Base-by-base conservation (phyloP, 1,140 invertebrate genomes). In the Leptinotarsa undecemlineata region DNA sequence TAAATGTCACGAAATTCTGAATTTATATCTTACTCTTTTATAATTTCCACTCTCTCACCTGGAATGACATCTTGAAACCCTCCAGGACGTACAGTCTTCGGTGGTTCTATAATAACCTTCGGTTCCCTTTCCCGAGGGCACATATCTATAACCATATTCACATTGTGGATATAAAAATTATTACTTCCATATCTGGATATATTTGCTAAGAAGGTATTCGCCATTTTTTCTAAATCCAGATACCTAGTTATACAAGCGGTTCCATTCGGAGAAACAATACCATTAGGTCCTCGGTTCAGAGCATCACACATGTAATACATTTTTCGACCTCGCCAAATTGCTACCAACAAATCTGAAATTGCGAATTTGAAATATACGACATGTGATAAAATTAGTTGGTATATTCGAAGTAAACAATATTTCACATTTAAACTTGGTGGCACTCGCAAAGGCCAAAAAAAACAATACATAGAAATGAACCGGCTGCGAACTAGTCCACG, bases 251-350 rank as follows among this genome's bases (percentile, higher is more conserved):
- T 78, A 64, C 82, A 84, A 80, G 85, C 84, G 0, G 84, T 84
- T 1, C 88, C 87, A 4, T 82, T 85, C 3, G 84, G 81, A 0
- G 84, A 85, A 17, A 76, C 73, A 0, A 76, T 48, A 0, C 88
- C 88, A 1, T 77, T 71, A 4, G 87, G 87, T 0, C 87, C 87
- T 14, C 85, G 83, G 0, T 85, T 81, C 74, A 87, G 84, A 2
- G 87, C 85, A 75, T 88, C 87, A 82, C 87, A 88, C 81, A 88
- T 81, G 33, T 85, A 85, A 33, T 78, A 86, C n/a, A 83, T 81
- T 17, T 83, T 85, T 26, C 83, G 82, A 0, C 76, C 82, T 42
- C 80, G 81, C 86, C 87, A 89, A 0, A 88, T 75, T 0, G 80
- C 87, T 0, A 87, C 85, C 71, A 84, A 63, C 6, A 79, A 20